A percentile compares a stretch with the other conserved stretches of the same genome.
Conservation (phyloP, 92 coral and sea anemone genomes). For the Zoanthus solanderi region DNA sequence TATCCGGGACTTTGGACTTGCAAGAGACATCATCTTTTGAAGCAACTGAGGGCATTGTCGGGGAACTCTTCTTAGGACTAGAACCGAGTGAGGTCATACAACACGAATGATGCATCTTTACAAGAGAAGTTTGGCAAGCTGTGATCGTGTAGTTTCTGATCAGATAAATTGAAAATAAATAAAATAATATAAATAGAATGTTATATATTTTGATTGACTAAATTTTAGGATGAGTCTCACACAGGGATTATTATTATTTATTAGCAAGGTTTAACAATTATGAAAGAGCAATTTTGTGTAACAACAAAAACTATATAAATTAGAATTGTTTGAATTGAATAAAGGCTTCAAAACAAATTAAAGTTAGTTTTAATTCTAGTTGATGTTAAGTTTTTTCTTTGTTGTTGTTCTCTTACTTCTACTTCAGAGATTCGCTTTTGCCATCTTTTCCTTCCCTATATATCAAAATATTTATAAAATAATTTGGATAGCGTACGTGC, state of each 20-base stretch:
- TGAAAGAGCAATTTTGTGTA: not conserved
- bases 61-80: not conserved
- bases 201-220: slow-evolving; percentile 38
- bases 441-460: no score
- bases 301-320: not conserved
- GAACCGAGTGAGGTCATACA: slow-evolving; percentile 2
- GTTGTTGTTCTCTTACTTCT: no score
- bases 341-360: no score
- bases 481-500: no score
- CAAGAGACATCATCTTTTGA: slow-evolving; percentile 21
- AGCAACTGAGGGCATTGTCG: not conserved
- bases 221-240: not conserved
- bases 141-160: slow-evolving; percentile 25
- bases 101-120: not conserved
- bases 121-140: not conserved
- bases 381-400: no score
- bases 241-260: no score
- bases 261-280: no score
- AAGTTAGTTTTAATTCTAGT: no score
- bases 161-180: not conserved
- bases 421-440: no score
- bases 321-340: no score
- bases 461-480: no score
- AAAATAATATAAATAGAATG: not conserved
- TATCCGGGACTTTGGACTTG: slow-evolving; percentile 52